Evolutionary conservation across 2,113 vertebrate species (phyloP).

Genomic region (Perca flavescens): DNA sequence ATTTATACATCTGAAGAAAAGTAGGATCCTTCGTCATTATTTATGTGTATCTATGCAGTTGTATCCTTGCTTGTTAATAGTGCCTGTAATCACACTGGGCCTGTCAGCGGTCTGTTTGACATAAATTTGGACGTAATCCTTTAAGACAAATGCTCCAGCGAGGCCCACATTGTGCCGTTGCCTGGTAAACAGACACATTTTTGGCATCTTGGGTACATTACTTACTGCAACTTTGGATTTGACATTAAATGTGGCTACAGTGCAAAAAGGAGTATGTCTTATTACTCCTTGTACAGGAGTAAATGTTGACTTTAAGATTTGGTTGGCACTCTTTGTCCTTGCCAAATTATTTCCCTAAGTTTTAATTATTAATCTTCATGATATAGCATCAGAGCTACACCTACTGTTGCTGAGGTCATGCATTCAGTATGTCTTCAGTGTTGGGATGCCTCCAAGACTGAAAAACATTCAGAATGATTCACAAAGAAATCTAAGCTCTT

Average conservation of each 20-base stretch:
- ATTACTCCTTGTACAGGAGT: not conserved
- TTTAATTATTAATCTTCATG: constrained; percentile 11
- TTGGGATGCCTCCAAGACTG: constrained; percentile 15
- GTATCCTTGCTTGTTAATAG: constrained; percentile 31
- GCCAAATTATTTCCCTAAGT: constrained; percentile 9
- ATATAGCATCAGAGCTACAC: constrained; percentile 1
- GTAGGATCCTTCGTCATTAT: constrained; percentile 16
- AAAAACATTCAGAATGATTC: not conserved
- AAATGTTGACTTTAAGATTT: constrained; percentile 25
- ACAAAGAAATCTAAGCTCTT: not conserved
- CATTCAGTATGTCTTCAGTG: constrained; percentile 9
- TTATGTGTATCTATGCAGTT: constrained; percentile 22
- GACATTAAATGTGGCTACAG: constrained; percentile 32
- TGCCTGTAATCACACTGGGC: constrained; percentile 15
- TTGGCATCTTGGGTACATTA: constrained; percentile 45
- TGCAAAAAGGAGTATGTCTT: constrained; percentile 7
- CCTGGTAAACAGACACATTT: constrained; percentile 53
- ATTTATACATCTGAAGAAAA: constrained; percentile 35
- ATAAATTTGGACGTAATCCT: constrained; percentile 49
- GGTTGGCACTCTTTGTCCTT: constrained; percentile 3
- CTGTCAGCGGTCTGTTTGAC: constrained; percentile 42
- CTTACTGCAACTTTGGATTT: constrained; percentile 44
- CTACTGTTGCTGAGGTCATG: constrained; percentile 13
- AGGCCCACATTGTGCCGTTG: constrained; percentile 35
- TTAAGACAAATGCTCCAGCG: not conserved